A percentile compares a stretch with the other conserved stretches of the same genome.
Evolutionary conservation across 2,797 vertebrate species (phyloP).

Genomic region (Lagorchestes hirsutus): DNA sequence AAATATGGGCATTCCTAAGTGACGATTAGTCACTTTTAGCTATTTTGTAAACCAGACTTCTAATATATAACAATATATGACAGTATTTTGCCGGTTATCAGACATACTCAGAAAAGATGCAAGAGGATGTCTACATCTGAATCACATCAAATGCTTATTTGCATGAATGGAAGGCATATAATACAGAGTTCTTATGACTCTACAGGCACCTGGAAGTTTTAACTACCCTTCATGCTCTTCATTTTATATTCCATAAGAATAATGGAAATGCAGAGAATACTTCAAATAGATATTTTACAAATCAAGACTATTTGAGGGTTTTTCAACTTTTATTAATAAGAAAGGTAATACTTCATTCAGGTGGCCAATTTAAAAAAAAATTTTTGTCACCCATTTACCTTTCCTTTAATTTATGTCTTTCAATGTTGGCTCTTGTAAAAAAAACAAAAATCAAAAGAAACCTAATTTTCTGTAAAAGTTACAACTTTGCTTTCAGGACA

Average conservation of each 20-base stretch:
- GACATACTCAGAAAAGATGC: constrained; percentile 20
- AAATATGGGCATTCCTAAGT: constrained; percentile 19
- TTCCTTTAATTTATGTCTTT: constrained; percentile 72
- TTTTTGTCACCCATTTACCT: constrained; percentile 58
- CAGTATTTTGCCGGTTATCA: constrained; percentile 25
- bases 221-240: constrained; percentile 34
- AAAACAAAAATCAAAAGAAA: constrained; percentile 22
- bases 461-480: background rate
- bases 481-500: constrained; percentile 60
- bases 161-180: constrained; percentile 28
- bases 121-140: constrained; percentile 36
- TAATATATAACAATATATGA: constrained; percentile 28
- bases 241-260: constrained; percentile 31
- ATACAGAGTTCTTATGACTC: constrained; percentile 34
- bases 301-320: background rate
- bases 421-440: constrained; percentile 53
- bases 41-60: constrained; percentile 51
- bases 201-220: constrained; percentile 47
- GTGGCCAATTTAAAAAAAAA: constrained; percentile 52
- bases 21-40: constrained; percentile 34
- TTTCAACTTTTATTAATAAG: constrained; percentile 76
- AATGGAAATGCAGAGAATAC: constrained; percentile 35
- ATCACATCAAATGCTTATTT: constrained; percentile 20
- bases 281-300: background rate
- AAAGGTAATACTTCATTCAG: constrained; percentile 67